Conservation (phyloP, 2,113 vertebrate genomes). For the Ariopsis seemanni region DNA sequence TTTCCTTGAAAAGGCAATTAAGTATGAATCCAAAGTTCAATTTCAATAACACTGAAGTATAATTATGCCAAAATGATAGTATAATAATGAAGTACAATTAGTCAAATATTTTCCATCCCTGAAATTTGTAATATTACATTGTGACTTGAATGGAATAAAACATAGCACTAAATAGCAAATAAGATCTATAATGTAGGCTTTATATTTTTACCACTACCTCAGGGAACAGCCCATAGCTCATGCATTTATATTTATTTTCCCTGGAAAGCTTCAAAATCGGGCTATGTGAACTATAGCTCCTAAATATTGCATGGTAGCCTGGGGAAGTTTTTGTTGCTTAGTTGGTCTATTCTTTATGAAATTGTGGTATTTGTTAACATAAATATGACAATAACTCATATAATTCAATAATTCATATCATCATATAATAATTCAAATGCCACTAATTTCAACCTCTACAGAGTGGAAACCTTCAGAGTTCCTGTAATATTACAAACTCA, state of each 20-base stretch:
- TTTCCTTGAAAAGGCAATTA: neutral
- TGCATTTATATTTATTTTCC: neutral
- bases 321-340: neutral
- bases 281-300: neutral
- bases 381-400: neutral
- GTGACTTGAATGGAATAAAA: neutral
- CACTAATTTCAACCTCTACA: neutral
- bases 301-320: neutral
- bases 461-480: neutral
- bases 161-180: neutral
- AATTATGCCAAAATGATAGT: neutral
- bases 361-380: neutral
- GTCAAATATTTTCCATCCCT: neutral
- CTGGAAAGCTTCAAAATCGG: neutral
- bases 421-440: no score
- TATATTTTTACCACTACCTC: neutral
- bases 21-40: neutral
- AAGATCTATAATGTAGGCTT: neutral
- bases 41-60: neutral
- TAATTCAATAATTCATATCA: no score
- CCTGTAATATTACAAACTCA: no score
- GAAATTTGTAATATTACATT: neutral
- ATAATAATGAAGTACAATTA: neutral
- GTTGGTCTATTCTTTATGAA: neutral
- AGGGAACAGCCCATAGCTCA: neutral